These are phyloP conservation scores for Poeciliopsis turrubarensis DNA, from an alignment of 2,113 vertebrate species.

Conservation along the genomic window DNA sequence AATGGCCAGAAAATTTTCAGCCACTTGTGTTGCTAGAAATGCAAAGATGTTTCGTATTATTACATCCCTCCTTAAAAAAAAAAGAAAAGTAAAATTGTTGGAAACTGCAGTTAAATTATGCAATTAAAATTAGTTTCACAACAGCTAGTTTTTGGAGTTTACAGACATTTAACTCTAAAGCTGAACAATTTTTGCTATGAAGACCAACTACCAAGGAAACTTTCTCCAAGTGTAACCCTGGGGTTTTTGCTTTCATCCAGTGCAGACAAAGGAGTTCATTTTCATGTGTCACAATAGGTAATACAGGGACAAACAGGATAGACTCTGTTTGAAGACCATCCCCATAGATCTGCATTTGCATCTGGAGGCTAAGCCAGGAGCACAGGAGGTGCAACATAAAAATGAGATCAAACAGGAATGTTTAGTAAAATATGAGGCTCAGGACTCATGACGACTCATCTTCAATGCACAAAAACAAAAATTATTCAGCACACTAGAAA, in stretches of 20 bases:
- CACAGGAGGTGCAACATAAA: slow-evolving; percentile 22
- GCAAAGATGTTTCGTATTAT: background rate
- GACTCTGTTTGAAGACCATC: slow-evolving; percentile 46
- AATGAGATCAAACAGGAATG: slow-evolving; percentile 42
- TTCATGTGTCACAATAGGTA: slow-evolving; percentile 38
- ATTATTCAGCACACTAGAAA: slow-evolving; percentile 14
- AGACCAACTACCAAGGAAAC: slow-evolving; percentile 10
- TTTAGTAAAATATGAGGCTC: slow-evolving; percentile 34
- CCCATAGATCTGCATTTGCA: slow-evolving; percentile 54
- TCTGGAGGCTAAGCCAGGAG: slow-evolving; percentile 19
- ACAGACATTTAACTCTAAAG: background rate
- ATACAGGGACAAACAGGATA: slow-evolving; percentile 28
- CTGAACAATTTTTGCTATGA: background rate
- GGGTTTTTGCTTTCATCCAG: slow-evolving; percentile 14
- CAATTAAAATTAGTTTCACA: background rate
- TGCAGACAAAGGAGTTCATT: slow-evolving; percentile 12
- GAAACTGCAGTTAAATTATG: no score
- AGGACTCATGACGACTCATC: slow-evolving; percentile 7
- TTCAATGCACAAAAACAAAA: slow-evolving; percentile 23
- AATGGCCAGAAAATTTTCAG: no score
- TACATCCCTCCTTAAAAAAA: background rate
- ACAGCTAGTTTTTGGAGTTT: background rate
- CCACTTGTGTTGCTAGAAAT: background rate
- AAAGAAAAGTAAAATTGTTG: background rate
- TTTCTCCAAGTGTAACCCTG: slow-evolving; percentile 1